A percentile compares a stretch with the other conserved stretches of the same genome.
Evolutionary conservation across 2,797 vertebrate species (phyloP).

Genomic region (Dermochelys coriacea): DNA sequence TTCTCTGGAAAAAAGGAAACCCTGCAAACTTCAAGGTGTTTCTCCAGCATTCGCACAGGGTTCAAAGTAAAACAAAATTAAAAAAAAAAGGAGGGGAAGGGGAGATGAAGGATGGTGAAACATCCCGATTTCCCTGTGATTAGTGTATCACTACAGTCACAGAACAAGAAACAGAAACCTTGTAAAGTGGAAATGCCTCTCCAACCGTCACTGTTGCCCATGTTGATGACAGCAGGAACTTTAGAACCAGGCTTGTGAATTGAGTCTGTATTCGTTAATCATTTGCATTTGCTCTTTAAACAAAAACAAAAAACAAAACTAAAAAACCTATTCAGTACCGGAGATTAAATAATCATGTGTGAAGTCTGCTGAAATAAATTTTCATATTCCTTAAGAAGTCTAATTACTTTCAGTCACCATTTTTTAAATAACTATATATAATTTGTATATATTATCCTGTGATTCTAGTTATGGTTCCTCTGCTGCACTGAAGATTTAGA

Average conservation of each 20-base stretch:
- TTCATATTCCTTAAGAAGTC: constrained; percentile 85
- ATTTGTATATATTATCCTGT: constrained; percentile 86
- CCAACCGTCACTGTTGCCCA: constrained; percentile 81
- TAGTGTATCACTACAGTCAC: constrained; percentile 85
- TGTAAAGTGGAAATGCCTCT: constrained; percentile 82
- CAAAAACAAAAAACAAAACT: constrained; percentile 42
- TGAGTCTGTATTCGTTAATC: constrained; percentile 82
- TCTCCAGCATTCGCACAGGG: constrained; percentile 81
- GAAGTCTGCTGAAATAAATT: constrained; percentile 84
- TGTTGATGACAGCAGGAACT: constrained; percentile 80
- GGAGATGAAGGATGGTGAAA: constrained; percentile 77
- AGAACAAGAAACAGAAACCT: constrained; percentile 81
- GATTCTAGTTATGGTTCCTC: constrained; percentile 86
- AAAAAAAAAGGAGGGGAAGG: constrained; percentile 36
- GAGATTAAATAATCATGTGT: constrained; percentile 84
- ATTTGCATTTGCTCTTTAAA: constrained; percentile 82
- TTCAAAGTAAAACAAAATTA: constrained; percentile 68
- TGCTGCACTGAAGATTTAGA: constrained; percentile 83
- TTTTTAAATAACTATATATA: constrained; percentile 87
- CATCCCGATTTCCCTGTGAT: constrained; percentile 82
- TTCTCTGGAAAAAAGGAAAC: constrained; percentile 62
- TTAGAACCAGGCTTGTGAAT: constrained; percentile 79
- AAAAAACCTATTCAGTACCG: constrained; percentile 80
- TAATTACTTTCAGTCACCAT: constrained; percentile 85
- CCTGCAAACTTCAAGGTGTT: constrained; percentile 81